phyloP scores from a whole-genome alignment of 92 coral and sea anemone species.

The Epizoanthus stellaris region DNA sequence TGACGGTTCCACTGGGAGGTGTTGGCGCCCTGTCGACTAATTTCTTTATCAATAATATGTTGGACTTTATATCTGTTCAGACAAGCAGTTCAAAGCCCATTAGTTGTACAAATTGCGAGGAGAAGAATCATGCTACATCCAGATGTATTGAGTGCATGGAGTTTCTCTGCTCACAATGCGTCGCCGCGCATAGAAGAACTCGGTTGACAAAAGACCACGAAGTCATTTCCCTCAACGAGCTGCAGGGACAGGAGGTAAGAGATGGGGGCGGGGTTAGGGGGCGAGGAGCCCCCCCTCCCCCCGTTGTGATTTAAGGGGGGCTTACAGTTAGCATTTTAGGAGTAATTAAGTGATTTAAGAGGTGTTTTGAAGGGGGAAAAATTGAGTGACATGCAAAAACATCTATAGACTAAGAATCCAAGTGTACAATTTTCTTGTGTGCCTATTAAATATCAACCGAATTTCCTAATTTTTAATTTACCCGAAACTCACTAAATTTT shows the following conservation, averaged over 20 bases:
- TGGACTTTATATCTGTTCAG: slow-evolving; percentile 93
- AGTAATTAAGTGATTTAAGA: no score
- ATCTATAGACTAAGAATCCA: no score
- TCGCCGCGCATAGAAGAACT: slow-evolving; percentile 92
- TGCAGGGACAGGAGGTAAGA: slow-evolving; percentile 77
- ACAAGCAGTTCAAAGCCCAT: slow-evolving; percentile 87
- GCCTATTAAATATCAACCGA: no score
- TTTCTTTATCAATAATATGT: slow-evolving; percentile 97
- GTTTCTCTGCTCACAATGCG: slow-evolving; percentile 92
- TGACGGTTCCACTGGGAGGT: slow-evolving; percentile 83
- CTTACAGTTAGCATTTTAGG: no score
- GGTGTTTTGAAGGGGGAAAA: no score
- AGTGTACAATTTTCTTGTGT: no score
- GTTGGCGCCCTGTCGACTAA: slow-evolving; percentile 89
- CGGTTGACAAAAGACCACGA: slow-evolving; percentile 95
- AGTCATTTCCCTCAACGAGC: slow-evolving; percentile 84
- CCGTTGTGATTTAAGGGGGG: no score
- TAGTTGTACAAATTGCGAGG: slow-evolving; percentile 92
- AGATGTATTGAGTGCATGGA: slow-evolving; percentile 97
- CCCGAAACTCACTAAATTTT: no score
- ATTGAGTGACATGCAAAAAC: no score
- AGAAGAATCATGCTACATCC: slow-evolving; percentile 79
- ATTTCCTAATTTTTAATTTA: no score
- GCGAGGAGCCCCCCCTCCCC: no score
- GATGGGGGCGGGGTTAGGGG: no score